Base-by-base conservation (phyloP, 2,888 invertebrate species). In the Zeuzera pyrina region DNA sequence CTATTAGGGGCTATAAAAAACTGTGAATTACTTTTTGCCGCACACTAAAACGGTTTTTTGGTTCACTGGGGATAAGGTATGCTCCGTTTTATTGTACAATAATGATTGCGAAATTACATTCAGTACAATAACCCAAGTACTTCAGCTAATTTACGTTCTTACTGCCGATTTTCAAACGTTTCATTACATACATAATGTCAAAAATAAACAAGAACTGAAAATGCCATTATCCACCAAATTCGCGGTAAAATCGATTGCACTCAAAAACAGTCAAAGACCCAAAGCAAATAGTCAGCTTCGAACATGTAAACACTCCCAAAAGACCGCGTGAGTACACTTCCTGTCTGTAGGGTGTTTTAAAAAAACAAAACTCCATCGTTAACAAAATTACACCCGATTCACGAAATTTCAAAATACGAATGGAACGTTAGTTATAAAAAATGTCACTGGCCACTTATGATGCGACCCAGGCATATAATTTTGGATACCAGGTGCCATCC, bases 221-320 rank as follows among this genome's bases (percentile, higher is more conserved):
- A 60, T 39, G 38, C 55, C 64, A 61, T 68, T 68, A n/a, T n/a
- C 69, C 67, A 60, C 45, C 47, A 25, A 50, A 48, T 60, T 62
- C 65, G 63, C 62, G 57, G 59, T 59, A 55, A 66, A 70, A 65
- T 67, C 64, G 52, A 68, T 63, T 56, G 57, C 57, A 62, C 54
- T 50, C 63, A 49, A 61, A 66, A 69, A 68, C 61, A 67, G 67
- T 52, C 62, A 70, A 69, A 74, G 69, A 65, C 46, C 60, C 51
- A 67, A 69, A 57, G 58, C 65, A 70, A 76, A 76, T 63, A 73
- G 47, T 57, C 50, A 50, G 47, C 59, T 54, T 57, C 62, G 61
- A 71, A 69, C 38, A 63, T 59, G 68, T 66, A 68, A 70, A 73
- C 70, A 70, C 61, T 60, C 54, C 52, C 50, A 43, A 52, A 52